Evolutionary conservation across 2,113 vertebrate genomes (phyloP).

Genomic region (Cercocebus atys): DNA sequence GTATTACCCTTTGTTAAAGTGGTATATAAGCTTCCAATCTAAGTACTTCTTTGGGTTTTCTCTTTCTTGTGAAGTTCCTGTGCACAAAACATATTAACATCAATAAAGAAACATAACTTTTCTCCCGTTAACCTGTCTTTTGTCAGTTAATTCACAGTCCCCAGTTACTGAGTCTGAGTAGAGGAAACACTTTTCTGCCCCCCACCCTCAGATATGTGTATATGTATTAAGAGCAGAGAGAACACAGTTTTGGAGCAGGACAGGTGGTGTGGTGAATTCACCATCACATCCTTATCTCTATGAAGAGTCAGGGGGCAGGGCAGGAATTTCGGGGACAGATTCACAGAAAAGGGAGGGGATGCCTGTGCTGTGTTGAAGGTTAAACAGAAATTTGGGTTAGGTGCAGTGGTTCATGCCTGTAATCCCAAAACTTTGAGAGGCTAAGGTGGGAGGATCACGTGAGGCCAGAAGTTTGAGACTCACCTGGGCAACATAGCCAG

Average conservation of each 20-base stretch:
- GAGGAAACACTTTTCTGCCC: not conserved
- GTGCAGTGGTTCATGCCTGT: too few species aligned
- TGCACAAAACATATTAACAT: constrained; percentile 37
- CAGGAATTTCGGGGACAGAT: not conserved
- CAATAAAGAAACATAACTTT: not conserved
- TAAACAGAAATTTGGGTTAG: not conserved
- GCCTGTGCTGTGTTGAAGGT: not conserved
- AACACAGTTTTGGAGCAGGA: not conserved
- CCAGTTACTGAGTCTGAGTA: not conserved
- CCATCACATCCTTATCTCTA: not conserved
- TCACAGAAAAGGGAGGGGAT: not conserved
- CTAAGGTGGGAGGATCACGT: too few species aligned
- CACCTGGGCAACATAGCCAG: too few species aligned
- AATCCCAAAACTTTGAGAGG: too few species aligned
- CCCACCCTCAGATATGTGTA: not conserved
- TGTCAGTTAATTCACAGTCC: not conserved
- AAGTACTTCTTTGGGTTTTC: not conserved
- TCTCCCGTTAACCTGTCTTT: not conserved
- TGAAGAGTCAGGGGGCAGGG: not conserved
- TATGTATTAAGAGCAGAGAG: not conserved
- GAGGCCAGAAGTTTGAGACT: too few species aligned
- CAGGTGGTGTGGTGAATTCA: too few species aligned
- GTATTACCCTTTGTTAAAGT: constrained; percentile 33
- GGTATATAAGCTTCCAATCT: not conserved
- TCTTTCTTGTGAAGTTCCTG: not conserved